Evolutionary conservation across 2,888 invertebrate species (phyloP).

Genomic region (Amphipyra tragopoginis): DNA sequence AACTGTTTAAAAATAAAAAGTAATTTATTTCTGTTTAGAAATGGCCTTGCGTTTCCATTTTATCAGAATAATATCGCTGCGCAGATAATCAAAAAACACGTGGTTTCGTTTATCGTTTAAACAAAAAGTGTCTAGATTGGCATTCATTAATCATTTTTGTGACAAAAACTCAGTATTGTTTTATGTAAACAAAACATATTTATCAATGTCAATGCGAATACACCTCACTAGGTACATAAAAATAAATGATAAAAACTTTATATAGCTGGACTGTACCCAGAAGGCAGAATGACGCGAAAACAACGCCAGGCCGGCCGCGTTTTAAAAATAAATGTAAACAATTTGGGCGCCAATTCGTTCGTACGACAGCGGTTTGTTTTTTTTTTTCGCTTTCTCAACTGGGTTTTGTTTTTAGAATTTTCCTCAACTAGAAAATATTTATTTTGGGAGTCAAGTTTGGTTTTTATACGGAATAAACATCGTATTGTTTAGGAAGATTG

Average conservation of each 20-base stretch:
- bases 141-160: neutral
- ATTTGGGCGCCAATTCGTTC: slow-evolving; percentile 70
- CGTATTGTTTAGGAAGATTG: too few species aligned
- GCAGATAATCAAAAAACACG: neutral
- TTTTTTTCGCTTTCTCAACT: slow-evolving; percentile 15
- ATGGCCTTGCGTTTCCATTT: too few species aligned
- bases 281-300: slow-evolving; percentile 36
- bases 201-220: slow-evolving; percentile 12
- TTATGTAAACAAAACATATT: slow-evolving; percentile 29
- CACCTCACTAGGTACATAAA: neutral
- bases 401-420: slow-evolving; percentile 13
- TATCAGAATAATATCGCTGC: neutral
- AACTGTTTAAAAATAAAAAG: too few species aligned
- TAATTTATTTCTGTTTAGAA: too few species aligned
- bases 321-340: slow-evolving; percentile 81
- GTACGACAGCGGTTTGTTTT: slow-evolving; percentile 68
- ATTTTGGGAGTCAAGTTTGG: too few species aligned
- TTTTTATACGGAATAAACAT: too few species aligned
- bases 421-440: neutral
- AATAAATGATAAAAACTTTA: neutral
- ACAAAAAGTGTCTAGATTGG: neutral
- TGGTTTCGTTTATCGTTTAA: neutral
- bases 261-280: slow-evolving; percentile 33
- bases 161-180: neutral
- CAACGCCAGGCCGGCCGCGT: slow-evolving; percentile 60